phyloP scores from a whole-genome alignment of 2,888 invertebrate species.

The Chrysina gloriosa region DNA sequence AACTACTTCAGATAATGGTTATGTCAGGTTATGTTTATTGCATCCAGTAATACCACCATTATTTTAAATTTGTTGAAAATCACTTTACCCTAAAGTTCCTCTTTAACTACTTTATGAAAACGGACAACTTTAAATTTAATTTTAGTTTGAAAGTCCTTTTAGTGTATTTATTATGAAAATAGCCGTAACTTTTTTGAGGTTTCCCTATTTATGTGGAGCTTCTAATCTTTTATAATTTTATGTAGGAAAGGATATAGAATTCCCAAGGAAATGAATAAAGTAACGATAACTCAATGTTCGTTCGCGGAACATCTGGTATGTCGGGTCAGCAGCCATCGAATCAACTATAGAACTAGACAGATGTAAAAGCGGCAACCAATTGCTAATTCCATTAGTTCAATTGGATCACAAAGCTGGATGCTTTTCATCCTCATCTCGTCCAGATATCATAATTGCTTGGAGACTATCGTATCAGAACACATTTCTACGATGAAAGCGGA shows the following conservation, averaged over 20 bases:
- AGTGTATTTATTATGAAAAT: no score
- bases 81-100: no score
- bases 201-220: no score
- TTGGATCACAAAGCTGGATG: not conserved
- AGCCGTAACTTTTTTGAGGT: no score
- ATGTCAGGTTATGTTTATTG: no score
- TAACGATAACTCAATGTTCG: not conserved
- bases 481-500: constrained; percentile 15
- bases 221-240: not conserved
- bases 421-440: constrained; percentile 10
- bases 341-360: not conserved
- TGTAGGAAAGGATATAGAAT: not conserved
- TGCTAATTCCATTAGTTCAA: constrained; percentile 3
- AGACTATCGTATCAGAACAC: not conserved
- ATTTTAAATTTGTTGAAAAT: no score
- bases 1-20: no score
- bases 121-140: no score
- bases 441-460: not conserved
- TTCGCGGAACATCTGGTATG: not conserved
- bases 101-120: no score
- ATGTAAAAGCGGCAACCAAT: not conserved
- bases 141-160: no score
- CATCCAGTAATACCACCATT: no score
- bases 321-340: not conserved
- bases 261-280: not conserved